Evolutionary conservation across 2,888 invertebrate genomes (phyloP).

Genomic region (Sinelater perroti): DNA sequence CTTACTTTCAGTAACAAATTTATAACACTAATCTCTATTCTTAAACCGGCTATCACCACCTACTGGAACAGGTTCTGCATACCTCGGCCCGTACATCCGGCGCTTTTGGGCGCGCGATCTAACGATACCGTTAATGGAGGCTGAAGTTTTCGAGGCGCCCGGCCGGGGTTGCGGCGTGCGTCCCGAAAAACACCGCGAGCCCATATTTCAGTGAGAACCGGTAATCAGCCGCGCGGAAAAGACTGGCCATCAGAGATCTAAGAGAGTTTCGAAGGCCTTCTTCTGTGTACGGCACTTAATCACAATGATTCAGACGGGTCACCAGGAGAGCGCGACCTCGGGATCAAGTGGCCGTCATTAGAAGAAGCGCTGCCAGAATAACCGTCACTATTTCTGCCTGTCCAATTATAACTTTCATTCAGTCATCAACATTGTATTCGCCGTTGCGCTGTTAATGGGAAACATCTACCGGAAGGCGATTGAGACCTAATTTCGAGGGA

Average conservation of each 20-base stretch:
- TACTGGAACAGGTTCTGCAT: conserved; percentile 29
- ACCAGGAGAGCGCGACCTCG: conserved; percentile 51
- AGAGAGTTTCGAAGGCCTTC: neutral
- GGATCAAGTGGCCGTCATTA: conserved; percentile 56
- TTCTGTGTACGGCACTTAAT: conserved; percentile 11
- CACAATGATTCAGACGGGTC: conserved; percentile 50
- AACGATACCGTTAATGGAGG: neutral
- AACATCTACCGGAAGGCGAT: conserved; percentile 9
- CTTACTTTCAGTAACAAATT: neutral
- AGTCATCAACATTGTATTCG: conserved; percentile 33
- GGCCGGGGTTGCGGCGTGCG: too few relatives aligned
- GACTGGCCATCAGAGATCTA: too few relatives aligned
- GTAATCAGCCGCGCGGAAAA: too few relatives aligned
- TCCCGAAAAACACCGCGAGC: too few relatives aligned
- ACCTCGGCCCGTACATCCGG: conserved; percentile 21
- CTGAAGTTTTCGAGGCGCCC: too few relatives aligned
- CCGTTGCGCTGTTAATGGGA: conserved; percentile 19
- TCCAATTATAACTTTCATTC: conserved; percentile 43
- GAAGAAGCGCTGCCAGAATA: conserved; percentile 38
- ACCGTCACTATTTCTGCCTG: conserved; percentile 36
- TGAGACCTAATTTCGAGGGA: conserved; percentile 4
- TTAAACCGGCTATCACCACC: conserved; percentile 25
- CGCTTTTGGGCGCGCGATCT: neutral
- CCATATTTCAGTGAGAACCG: too few relatives aligned
- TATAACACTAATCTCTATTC: conserved; percentile 12